A percentile compares a stretch with the other conserved stretches of the same genome.
Conservation (phyloP, 1,140 invertebrate genomes). For the Zaprionus lachaisei region DNA sequence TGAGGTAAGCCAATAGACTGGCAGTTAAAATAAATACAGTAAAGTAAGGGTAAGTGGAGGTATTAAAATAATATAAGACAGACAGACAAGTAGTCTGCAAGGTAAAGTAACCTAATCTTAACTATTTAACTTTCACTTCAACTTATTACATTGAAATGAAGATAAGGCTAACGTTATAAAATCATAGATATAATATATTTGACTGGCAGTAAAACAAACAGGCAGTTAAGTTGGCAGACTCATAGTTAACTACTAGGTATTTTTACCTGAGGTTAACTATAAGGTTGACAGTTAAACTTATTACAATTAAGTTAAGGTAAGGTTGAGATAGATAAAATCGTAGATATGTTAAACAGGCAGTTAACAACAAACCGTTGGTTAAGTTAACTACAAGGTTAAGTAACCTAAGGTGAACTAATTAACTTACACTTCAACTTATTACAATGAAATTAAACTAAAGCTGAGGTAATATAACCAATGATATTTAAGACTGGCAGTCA, state of each 20-base stretch:
- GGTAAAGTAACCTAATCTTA: background rate
- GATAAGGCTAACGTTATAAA: background rate
- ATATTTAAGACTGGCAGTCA: background rate
- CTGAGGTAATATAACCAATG: background rate
- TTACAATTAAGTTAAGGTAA: too few species aligned
- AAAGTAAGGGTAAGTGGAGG: too few species aligned
- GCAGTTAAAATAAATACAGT: too few species aligned
- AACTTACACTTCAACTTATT: background rate
- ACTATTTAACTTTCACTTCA: background rate
- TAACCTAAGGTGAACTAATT: background rate
- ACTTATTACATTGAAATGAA: too few species aligned
- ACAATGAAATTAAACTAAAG: too few species aligned
- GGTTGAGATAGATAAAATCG: background rate
- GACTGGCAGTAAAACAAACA: background rate
- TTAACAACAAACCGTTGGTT: background rate
- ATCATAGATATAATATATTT: background rate
- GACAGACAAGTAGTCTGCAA: too few species aligned
- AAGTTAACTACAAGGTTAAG: background rate
- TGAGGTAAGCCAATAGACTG: too few species aligned
- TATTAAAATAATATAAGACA: too few species aligned
- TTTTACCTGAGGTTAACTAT: background rate
- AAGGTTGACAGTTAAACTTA: background rate
- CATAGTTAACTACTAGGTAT: too few species aligned
- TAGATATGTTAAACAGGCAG: background rate
- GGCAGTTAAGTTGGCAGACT: too few species aligned